phyloP scores from a whole-genome alignment of 1,140 invertebrate genomes.

The Penaeus vannamei region DNA sequence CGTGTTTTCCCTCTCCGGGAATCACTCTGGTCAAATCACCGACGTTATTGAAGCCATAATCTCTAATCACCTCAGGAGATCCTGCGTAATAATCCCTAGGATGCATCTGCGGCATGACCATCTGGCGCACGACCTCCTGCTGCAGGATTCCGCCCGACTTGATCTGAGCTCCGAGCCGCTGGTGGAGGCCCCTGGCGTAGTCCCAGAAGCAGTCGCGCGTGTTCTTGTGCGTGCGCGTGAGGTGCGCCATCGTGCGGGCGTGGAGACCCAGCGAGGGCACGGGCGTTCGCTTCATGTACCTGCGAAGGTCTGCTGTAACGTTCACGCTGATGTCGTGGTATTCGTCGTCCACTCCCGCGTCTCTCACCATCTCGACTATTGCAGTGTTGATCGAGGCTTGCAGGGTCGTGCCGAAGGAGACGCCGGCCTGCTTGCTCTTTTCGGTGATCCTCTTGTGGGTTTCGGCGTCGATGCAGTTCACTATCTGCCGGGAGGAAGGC shows the following conservation, averaged over 20 bases:
- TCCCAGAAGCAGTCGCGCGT: not conserved
- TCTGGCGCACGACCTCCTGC: no score
- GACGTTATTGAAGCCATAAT: no score
- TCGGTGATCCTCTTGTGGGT: not conserved
- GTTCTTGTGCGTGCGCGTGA: not conserved
- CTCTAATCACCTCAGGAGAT: no score
- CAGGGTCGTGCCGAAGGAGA: not conserved
- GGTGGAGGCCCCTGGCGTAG: not conserved
- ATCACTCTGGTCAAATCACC: no score
- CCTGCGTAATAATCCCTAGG: no score
- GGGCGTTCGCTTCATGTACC: not conserved
- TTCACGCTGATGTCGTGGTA: not conserved
- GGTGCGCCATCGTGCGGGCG: not conserved
- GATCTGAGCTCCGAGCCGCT: no score
- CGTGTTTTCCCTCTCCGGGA: no score
- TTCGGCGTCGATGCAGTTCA: not conserved
- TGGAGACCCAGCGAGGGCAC: not conserved
- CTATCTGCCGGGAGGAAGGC: no score
- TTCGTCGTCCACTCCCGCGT: not conserved
- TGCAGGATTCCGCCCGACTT: no score
- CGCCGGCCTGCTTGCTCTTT: not conserved
- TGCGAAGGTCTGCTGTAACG: not conserved
- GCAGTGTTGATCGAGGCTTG: conserved; percentile 23
- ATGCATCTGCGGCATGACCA: no score
- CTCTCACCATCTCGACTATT: conserved; percentile 7